Percentiles rank a stretch among this genome's conserved stretches.
Evolutionary conservation across 2,888 invertebrate genomes (phyloP).

Genomic region (Lepidochitona cinerea): DNA sequence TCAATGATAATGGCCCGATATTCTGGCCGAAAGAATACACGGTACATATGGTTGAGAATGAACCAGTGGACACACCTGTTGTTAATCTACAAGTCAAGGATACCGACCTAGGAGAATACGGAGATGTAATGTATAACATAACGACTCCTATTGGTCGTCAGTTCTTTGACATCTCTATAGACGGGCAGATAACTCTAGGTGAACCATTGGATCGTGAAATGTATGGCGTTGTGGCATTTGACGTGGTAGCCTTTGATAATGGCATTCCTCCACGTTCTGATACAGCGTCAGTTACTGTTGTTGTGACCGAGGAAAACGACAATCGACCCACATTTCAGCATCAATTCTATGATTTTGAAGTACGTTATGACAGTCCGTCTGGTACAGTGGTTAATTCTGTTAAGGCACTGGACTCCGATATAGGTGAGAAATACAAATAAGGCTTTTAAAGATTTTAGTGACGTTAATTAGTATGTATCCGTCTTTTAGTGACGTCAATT

Average conservation of each 20-base stretch:
- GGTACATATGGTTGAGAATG: neutral
- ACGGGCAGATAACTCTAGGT: neutral
- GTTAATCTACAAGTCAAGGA: neutral
- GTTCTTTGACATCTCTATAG: neutral
- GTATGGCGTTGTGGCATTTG: neutral
- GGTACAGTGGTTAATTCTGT: neutral
- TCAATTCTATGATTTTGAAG: neutral
- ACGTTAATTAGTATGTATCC: too few species aligned
- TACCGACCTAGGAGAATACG: neutral
- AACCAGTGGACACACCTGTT: neutral
- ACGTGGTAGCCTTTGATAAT: neutral
- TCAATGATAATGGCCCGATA: neutral
- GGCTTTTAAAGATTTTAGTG: too few species aligned
- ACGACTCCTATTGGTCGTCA: neutral
- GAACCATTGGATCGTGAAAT: neutral
- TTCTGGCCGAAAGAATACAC: neutral
- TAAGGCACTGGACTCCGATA: neutral
- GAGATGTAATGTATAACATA: neutral
- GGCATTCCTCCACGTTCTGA: neutral
- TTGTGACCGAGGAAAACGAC: neutral
- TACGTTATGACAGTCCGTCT: neutral
- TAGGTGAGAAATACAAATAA: neutral
- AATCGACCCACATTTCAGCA: neutral
- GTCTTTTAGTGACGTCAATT: too few species aligned
- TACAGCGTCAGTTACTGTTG: neutral